A percentile compares a stretch with the other conserved stretches of the same genome.
These are phyloP conservation scores for Emmelina monodactyla DNA, from an alignment of 2,888 invertebrate species.

Conservation along the genomic window DNA sequence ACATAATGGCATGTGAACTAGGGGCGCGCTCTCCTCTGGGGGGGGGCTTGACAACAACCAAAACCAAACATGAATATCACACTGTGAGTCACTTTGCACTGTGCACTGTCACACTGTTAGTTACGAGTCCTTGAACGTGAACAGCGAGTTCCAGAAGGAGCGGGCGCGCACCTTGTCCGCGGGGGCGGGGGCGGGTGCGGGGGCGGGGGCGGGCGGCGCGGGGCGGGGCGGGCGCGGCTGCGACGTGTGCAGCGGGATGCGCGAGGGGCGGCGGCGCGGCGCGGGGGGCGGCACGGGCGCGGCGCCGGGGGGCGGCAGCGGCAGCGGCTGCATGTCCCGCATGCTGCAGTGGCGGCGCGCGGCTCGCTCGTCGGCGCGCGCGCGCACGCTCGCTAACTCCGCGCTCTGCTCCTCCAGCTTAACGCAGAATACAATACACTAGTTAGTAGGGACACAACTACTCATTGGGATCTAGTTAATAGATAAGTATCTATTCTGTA, in stretches of 20 bases:
- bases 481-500: no score
- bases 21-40: constrained; percentile 18
- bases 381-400: constrained; percentile 83
- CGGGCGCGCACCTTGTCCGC: constrained; percentile 76
- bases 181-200: constrained; percentile 36
- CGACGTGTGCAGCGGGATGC: constrained; percentile 71
- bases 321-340: constrained; percentile 54
- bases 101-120: constrained; percentile 31
- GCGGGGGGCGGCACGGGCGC: constrained; percentile 31
- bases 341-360: constrained; percentile 47
- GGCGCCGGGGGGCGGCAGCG: constrained; percentile 49
- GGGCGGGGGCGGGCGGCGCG: constrained; percentile 33
- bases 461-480: no score
- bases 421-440: no score
- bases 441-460: no score
- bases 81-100: constrained; percentile 27
- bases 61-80: constrained; percentile 22
- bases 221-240: constrained; percentile 3
- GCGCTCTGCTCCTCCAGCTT: constrained; percentile 85
- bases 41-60: constrained; percentile 20
- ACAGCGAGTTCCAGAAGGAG: constrained; percentile 71
- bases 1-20: constrained; percentile 56
- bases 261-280: constrained; percentile 50
- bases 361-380: no score
- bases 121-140: constrained; percentile 29